A percentile compares a stretch with the other conserved stretches of the same genome.
Evolutionary conservation across 2,797 vertebrate species (phyloP).

Genomic region (Eupleurogrammus muticus): DNA sequence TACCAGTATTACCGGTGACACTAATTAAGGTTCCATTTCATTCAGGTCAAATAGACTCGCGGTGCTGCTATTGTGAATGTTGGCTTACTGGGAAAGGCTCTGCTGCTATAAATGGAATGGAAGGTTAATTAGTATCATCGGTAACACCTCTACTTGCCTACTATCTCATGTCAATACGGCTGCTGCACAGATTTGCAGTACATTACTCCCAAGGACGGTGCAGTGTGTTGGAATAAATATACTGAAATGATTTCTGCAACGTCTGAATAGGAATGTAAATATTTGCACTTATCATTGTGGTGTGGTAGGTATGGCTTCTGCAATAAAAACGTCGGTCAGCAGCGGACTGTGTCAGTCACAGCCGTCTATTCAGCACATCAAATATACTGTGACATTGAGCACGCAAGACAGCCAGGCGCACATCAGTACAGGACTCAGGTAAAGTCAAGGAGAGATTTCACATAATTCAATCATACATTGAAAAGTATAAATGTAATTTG

Average conservation of each 20-base stretch:
- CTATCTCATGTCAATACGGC: too few species aligned
- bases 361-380: constrained; percentile 14
- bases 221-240: neutral
- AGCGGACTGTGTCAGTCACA: constrained; percentile 33
- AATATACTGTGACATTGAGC: constrained; percentile 35
- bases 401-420: constrained; percentile 35
- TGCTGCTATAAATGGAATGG: too few species aligned
- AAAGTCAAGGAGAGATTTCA: neutral
- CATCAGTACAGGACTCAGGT: constrained; percentile 1
- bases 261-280: constrained; percentile 3
- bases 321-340: constrained; percentile 8
- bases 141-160: too few species aligned
- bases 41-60: too few species aligned
- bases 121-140: too few species aligned
- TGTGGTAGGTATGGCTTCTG: constrained; percentile 22
- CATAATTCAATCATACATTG: neutral
- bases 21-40: too few species aligned
- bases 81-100: too few species aligned
- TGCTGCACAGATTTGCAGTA: constrained; percentile 24
- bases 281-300: too few species aligned
- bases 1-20: too few species aligned
- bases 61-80: too few species aligned
- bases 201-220: constrained; percentile 28
- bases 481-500: neutral
- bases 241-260: constrained; percentile 1